Base-by-base conservation (phyloP, 2,797 vertebrate genomes). In the Amazona finschi region DNA sequence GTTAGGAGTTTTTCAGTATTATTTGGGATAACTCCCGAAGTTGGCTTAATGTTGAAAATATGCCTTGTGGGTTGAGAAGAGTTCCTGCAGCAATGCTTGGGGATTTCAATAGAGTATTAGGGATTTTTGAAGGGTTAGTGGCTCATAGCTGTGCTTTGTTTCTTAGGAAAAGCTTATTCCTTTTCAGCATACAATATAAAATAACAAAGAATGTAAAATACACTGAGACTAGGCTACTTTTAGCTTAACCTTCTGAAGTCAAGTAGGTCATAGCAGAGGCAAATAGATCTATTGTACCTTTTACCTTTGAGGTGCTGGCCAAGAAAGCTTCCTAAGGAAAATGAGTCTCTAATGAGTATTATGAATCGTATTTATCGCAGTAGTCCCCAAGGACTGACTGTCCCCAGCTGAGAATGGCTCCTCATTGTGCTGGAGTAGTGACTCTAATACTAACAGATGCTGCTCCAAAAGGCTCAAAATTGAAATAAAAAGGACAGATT, bases 231-330 rank as follows among this genome's bases (percentile, higher is more conserved):
- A 64, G 83, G 89, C 95, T 96, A 94, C 95, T 97, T 95, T 94
- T 95, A 96, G 95, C 91, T 94, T 96, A 94, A 95, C 93, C 36
- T 93, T 91, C 80, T 94, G 94, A 96, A 96, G 90, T 95, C 95
- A 96, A 95, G 83, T 91, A 90, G 94, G 93, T 92, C 91, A 93
- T 57, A 90, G 80, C 87, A 85, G 91, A 96, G 71, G 91, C 87
- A 94, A 94, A 95, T 86, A 93, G 77, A 92, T 93, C 87, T 91
- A 85, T 94, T 88, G 74, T 95, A 93, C 83, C 64, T 95, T 95
- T 88, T 95, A 95, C 79, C 80, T 96, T 96, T 97, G 85, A 96
- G 94, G 84, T 91, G 87, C 84, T 90, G 87, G 83, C 85, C 87
- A 97, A 95, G 91, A 93, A 94, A 94, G 77, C 89, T 85, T 94